phyloP scores from a whole-genome alignment of 2,888 invertebrate species.

The Nowickia ferox region DNA sequence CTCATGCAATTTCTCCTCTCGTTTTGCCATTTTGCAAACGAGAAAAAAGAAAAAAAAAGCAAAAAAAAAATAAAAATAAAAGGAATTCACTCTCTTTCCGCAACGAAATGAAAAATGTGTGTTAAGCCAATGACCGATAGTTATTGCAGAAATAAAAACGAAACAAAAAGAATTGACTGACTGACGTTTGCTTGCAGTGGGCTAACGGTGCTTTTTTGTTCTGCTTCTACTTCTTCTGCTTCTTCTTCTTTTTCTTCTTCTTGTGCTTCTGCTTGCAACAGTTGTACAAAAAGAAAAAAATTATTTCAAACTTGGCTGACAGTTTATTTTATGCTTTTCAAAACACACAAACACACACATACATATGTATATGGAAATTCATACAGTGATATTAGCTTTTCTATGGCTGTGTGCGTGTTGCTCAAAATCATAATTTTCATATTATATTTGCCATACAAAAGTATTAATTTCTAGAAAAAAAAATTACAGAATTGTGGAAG shows the following conservation, averaged over 20 bases:
- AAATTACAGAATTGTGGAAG: neutral
- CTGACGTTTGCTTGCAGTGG: conserved; percentile 68
- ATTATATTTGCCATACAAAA: conserved; percentile 1
- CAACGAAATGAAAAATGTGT: conserved; percentile 80
- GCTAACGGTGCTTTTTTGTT: conserved; percentile 70
- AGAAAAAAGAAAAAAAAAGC: conserved; percentile 53
- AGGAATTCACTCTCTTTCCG: conserved; percentile 80
- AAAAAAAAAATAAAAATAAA: conserved; percentile 30
- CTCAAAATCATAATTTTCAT: conserved; percentile 45
- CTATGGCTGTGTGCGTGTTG: neutral
- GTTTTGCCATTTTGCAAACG: conserved; percentile 9
- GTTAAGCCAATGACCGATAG: conserved; percentile 83
- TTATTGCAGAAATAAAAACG: conserved; percentile 73
- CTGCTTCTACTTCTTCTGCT: conserved; percentile 14
- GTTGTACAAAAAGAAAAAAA: conserved; percentile 58
- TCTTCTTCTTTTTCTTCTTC: conserved; percentile 27
- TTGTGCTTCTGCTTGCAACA: conserved; percentile 58
- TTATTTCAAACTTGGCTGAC: conserved; percentile 56
- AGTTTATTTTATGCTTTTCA: conserved; percentile 43
- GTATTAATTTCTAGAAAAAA: neutral
- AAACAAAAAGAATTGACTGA: conserved; percentile 69
- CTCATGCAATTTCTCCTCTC: conserved; percentile 57
- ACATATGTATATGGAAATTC: neutral
- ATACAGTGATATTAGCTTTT: too few relatives aligned
- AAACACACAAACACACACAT: conserved; percentile 11